Evolutionary conservation across 2,113 vertebrate species (phyloP).

Genomic region (Agelaius tricolor): DNA sequence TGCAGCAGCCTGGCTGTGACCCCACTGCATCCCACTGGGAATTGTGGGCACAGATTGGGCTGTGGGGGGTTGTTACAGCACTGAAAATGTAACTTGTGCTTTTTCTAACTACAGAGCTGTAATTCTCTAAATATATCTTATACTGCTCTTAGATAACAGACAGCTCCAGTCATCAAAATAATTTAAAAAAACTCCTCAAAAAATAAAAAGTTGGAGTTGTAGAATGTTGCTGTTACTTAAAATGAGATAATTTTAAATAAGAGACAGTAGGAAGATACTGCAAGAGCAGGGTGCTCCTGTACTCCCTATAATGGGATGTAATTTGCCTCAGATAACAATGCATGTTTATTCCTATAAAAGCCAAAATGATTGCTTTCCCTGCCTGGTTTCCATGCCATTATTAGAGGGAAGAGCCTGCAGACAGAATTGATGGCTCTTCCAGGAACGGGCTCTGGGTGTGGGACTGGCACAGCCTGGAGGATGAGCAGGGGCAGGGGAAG

Average conservation of each 20-base stretch:
- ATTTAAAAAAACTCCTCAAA: neutral
- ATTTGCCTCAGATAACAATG: neutral
- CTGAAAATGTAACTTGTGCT: neutral
- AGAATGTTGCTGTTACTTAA: neutral
- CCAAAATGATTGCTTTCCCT: neutral
- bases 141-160: neutral
- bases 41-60: accelerated
- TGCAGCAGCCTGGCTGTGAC: accelerated
- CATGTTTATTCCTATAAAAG: neutral
- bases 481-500: neutral
- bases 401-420: neutral
- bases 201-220: neutral
- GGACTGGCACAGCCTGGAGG: conserved; percentile 24
- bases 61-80: neutral
- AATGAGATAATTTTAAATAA: neutral
- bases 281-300: neutral
- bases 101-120: neutral
- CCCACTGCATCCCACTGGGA: neutral
- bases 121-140: neutral
- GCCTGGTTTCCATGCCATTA: neutral
- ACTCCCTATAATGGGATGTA: neutral
- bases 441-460: neutral
- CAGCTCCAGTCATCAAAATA: neutral
- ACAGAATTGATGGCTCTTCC: conserved; percentile 13
- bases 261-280: neutral